Conservation (phyloP, 2,113 vertebrate species). For the Thamnaconus septentrionalis region DNA sequence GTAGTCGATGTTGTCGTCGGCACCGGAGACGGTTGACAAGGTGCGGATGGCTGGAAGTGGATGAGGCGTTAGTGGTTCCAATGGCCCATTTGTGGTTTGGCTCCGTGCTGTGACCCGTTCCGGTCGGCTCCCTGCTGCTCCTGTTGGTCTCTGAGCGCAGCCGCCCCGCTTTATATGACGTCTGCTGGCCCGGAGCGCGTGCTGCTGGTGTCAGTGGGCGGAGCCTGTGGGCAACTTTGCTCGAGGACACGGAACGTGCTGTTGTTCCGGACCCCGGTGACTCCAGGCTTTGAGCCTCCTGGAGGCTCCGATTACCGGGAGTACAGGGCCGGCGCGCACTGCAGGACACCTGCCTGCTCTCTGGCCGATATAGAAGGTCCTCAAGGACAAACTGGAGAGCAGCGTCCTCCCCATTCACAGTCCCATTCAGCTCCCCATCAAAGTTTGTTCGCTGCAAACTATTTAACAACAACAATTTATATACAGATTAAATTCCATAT, state of each 20-base stretch:
- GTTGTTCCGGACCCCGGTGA: slow-evolving; percentile 6
- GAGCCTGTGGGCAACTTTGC: not conserved
- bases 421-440: too few relatives aligned
- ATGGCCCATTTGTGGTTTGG: slow-evolving; percentile 69
- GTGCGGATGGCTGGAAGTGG: slow-evolving; percentile 38
- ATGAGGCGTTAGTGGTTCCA: slow-evolving; percentile 57
- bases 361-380: too few relatives aligned
- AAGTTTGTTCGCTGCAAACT: too few relatives aligned
- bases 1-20: slow-evolving; percentile 20
- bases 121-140: slow-evolving; percentile 3
- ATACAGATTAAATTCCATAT: too few relatives aligned
- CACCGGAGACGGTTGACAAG: slow-evolving; percentile 41
- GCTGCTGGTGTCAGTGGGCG: not conserved
- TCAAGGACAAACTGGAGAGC: too few relatives aligned
- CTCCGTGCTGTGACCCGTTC: not conserved
- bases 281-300: not conserved
- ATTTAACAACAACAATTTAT: too few relatives aligned
- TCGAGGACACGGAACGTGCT: slow-evolving; percentile 19
- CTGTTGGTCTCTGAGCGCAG: fast-evolving
- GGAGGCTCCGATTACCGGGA: too few relatives aligned
- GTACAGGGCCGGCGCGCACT: too few relatives aligned
- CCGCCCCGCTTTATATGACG: slow-evolving; percentile 26
- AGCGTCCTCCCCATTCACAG: too few relatives aligned
- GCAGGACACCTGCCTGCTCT: too few relatives aligned
- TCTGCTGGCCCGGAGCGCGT: slow-evolving; percentile 7